phyloP scores from a whole-genome alignment of 2,888 invertebrate genomes.

The Hirtodrosophila histrioides region DNA sequence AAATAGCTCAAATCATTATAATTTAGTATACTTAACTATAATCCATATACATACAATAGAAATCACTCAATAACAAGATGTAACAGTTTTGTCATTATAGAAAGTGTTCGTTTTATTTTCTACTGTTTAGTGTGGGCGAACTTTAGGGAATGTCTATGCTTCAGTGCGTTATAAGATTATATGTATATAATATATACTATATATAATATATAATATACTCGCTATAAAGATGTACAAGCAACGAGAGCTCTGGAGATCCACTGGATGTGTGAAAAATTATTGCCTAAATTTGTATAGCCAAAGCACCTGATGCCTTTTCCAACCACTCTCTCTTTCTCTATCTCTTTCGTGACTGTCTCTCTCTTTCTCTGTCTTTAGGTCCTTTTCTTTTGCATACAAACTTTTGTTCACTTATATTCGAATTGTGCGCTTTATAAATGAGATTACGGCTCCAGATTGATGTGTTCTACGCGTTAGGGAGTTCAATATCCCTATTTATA shows the following conservation, averaged over 20 bases:
- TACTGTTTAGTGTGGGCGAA: no score
- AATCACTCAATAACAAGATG: no score
- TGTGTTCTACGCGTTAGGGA: background rate
- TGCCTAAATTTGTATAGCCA: background rate
- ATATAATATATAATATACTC: no score
- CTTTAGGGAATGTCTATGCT: no score
- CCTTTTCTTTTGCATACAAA: background rate
- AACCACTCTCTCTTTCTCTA: background rate
- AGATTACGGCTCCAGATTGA: slow-evolving; percentile 13
- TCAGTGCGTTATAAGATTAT: no score
- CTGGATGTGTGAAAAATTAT: slow-evolving; percentile 7
- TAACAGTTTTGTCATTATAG: no score
- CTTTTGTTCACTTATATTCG: slow-evolving; percentile 43
- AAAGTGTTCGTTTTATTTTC: no score
- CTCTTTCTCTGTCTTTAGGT: background rate
- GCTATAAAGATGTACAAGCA: slow-evolving; percentile 10
- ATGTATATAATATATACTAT: no score
- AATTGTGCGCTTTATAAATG: slow-evolving; percentile 22
- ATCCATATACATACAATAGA: no score
- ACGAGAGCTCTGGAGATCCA: slow-evolving; percentile 30
- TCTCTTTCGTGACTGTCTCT: background rate
- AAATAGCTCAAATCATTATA: no score
- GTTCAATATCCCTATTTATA: slow-evolving; percentile 21
- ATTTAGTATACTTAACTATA: no score
- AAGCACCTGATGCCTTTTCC: no score